Conservation (phyloP, 2,113 vertebrate species). For the Neogobius melanostomus region DNA sequence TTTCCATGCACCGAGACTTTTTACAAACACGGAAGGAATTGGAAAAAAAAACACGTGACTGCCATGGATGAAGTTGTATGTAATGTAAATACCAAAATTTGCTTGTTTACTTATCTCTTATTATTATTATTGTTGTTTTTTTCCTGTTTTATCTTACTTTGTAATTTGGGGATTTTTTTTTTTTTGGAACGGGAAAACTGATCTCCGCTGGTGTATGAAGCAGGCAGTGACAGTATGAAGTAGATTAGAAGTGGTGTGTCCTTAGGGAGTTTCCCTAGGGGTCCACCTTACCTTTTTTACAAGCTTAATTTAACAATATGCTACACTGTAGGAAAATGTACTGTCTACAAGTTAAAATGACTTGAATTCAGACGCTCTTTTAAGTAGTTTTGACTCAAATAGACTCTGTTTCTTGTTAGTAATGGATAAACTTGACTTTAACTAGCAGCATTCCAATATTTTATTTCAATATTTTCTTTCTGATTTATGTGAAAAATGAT, state of each 20-base stretch:
- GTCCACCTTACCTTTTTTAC: conserved; percentile 64
- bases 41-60: conserved; percentile 46
- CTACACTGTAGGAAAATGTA: conserved; percentile 8
- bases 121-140: conserved; percentile 67
- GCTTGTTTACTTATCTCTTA: conserved; percentile 91
- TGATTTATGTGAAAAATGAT: too few species aligned
- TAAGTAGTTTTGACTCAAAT: neutral
- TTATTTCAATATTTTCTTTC: too few species aligned
- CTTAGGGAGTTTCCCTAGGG: conserved; percentile 49
- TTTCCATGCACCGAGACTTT: conserved; percentile 35
- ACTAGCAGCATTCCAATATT: too few species aligned
- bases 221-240: conserved; percentile 41
- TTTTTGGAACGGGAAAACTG: conserved; percentile 51
- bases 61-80: conserved; percentile 83
- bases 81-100: conserved; percentile 94
- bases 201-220: conserved; percentile 49
- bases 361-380: neutral
- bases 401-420: too few species aligned
- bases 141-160: conserved; percentile 73
- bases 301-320: conserved; percentile 53
- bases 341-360: neutral
- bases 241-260: conserved; percentile 52
- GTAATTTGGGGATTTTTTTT: conserved; percentile 60
- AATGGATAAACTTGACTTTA: neutral
- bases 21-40: conserved; percentile 19